Conservation (phyloP, 30 jellyfish, hydroid and myxozoan genomes). For the Hydra vulgaris region DNA sequence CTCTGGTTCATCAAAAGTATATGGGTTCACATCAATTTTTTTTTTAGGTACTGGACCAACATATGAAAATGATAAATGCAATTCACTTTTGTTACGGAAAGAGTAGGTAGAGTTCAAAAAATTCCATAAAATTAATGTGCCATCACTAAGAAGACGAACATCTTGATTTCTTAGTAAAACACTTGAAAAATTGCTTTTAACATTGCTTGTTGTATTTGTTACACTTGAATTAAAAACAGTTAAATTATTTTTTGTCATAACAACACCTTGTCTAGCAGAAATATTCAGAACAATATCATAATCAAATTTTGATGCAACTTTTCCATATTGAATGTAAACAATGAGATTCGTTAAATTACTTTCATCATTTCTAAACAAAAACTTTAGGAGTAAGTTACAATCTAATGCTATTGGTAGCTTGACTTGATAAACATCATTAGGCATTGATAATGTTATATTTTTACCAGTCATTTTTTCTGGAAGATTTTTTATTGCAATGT, state of each 20-base stretch:
- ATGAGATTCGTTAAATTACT: conserved; percentile 39
- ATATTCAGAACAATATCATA: conserved; percentile 38
- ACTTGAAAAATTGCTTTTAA: conserved; percentile 1
- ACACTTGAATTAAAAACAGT: not conserved
- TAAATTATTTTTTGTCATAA: not conserved
- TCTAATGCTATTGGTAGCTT: not conserved
- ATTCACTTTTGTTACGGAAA: conserved; percentile 8
- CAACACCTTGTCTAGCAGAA: not conserved
- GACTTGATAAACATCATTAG: not conserved
- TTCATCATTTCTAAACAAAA: conserved; percentile 22
- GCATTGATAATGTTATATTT: conserved; percentile 16
- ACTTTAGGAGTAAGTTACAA: conserved; percentile 1
- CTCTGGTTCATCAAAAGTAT: conserved; percentile 61
- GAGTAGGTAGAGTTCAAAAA: conserved; percentile 44
- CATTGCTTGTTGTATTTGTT: not conserved
- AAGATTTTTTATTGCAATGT: not conserved
- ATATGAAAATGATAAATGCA: conserved; percentile 27
- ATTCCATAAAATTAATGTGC: conserved; percentile 58
- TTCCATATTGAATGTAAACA: conserved; percentile 60
- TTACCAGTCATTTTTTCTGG: not conserved
- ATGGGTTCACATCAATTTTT: conserved; percentile 24
- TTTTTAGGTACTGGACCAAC: conserved; percentile 55
- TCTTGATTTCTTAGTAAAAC: too few relatives aligned
- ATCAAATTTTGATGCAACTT: conserved; percentile 36
- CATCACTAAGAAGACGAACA: conserved; percentile 32